Conservation (phyloP, 2,797 vertebrate genomes). For the Iguana delicatissima region DNA sequence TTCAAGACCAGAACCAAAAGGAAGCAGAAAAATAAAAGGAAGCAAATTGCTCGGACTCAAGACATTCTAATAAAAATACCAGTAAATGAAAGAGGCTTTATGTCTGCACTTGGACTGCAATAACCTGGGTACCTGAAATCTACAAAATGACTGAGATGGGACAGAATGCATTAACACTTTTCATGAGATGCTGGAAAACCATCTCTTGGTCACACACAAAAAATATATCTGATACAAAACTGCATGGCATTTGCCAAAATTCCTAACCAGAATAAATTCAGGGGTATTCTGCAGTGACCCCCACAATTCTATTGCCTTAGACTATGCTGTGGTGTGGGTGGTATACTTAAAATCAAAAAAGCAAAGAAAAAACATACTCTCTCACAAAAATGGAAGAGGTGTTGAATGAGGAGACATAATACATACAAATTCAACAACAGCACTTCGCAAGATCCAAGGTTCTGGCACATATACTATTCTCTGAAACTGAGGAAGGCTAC, state of each 20-base stretch:
- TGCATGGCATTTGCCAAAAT: constrained; percentile 11
- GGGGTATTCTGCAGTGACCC: background rate
- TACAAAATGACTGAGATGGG: background rate
- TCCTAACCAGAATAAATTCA: background rate
- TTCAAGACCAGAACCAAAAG: background rate
- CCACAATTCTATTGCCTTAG: background rate
- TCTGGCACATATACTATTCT: background rate
- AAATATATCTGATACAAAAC: constrained; percentile 30
- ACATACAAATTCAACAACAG: background rate
- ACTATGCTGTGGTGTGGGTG: rapidly evolving
- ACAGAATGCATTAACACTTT: background rate
- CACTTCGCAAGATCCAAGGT: background rate
- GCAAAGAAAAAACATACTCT: background rate
- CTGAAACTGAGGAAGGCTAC: background rate
- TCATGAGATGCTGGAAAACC: constrained; percentile 41
- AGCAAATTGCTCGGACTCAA: background rate
- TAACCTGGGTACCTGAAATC: background rate
- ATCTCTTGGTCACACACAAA: constrained; percentile 16
- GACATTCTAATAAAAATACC: background rate
- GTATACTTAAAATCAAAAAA: rapidly evolving
- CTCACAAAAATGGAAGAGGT: background rate
- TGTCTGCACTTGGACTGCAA: background rate
- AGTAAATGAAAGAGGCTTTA: background rate
- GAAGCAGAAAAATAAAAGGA: background rate
- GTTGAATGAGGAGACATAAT: background rate